phyloP scores from a whole-genome alignment of 2,113 vertebrate species.

The Paramormyrops kingsleyae region DNA sequence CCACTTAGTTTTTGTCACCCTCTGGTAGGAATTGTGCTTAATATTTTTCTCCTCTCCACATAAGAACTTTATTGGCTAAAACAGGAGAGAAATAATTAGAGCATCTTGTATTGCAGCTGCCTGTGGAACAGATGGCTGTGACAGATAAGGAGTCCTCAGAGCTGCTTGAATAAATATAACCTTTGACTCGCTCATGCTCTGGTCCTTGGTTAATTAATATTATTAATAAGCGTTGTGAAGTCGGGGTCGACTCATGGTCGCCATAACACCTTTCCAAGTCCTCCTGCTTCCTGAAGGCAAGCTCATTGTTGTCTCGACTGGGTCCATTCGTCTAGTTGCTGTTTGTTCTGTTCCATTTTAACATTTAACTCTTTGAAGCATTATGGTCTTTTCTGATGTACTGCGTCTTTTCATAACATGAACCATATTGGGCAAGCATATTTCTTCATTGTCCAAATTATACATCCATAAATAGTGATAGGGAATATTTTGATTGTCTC shows the following conservation, averaged over 20 bases:
- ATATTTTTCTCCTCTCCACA: not conserved
- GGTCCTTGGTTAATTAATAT: not conserved
- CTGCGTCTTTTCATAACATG: not conserved
- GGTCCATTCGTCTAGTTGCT: not conserved
- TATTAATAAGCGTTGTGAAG: not conserved
- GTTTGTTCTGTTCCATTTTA: not conserved
- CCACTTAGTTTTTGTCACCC: not conserved
- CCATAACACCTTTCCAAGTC: not conserved
- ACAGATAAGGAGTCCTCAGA: not conserved
- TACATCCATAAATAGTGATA: not conserved
- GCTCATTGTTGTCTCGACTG: not conserved
- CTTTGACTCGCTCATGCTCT: not conserved
- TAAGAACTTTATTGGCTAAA: not conserved
- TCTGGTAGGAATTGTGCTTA: not conserved
- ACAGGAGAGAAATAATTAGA: not conserved
- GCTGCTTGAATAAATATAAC: not conserved
- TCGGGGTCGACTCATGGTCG: not conserved
- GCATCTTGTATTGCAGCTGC: not conserved
- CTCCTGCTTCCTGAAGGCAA: not conserved
- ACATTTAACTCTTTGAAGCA: not conserved
- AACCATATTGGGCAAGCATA: not conserved
- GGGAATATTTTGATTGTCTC: not conserved
- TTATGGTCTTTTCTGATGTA: not conserved
- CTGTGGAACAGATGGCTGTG: not conserved
- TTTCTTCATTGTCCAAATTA: not conserved